These are phyloP conservation scores for Phrynocephalus vlangalii DNA, from an alignment of 2,797 vertebrate genomes.

Conservation along the genomic window DNA sequence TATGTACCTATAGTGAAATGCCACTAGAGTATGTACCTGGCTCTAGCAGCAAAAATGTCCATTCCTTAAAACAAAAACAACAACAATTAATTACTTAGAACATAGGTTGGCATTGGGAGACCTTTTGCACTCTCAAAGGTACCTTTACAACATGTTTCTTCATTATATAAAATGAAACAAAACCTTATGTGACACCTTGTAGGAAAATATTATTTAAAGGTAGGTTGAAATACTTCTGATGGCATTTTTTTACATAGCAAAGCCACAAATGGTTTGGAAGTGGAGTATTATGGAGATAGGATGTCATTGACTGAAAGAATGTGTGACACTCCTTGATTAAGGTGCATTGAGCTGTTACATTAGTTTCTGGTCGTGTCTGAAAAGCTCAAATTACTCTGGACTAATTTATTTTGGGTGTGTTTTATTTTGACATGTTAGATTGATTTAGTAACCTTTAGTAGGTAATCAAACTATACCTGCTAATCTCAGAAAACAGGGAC, in stretches of 20 bases:
- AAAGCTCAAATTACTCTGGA: constrained; percentile 2
- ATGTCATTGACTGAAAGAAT: constrained; percentile 10
- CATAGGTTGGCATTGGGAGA: no score
- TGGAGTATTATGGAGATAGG: background rate
- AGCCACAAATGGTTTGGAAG: background rate
- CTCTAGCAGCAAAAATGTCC: background rate
- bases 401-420: constrained; percentile 13
- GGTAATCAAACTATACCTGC: constrained; percentile 3
- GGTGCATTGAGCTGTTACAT: constrained; percentile 27
- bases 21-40: background rate
- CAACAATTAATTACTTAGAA: background rate
- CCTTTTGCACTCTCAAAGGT: no score
- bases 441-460: constrained; percentile 31
- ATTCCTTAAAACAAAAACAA: background rate
- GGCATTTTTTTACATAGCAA: constrained; percentile 11
- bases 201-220: constrained; percentile 14
- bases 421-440: constrained; percentile 22
- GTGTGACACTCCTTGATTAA: constrained; percentile 37
- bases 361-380: constrained; percentile 22
- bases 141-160: background rate
- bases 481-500: constrained; percentile 19
- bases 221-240: constrained; percentile 15
- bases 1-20: background rate
- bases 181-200: background rate
- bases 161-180: background rate